phyloP scores from a whole-genome alignment of 2,888 invertebrate species.

The Gerris lacustris region DNA sequence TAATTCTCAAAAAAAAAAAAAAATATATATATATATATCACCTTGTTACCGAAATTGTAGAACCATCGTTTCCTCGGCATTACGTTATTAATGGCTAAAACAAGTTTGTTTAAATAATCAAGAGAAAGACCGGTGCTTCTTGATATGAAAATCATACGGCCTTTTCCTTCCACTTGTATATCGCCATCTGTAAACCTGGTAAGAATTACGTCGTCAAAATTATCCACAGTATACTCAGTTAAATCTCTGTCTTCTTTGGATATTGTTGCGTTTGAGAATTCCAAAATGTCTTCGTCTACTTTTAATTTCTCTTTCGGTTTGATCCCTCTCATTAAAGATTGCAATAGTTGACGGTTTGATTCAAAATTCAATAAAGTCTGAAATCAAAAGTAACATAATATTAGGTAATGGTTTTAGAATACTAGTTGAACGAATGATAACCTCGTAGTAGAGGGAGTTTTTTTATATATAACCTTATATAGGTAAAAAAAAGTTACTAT shows the following conservation, averaged over 20 bases:
- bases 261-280: background rate
- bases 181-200: background rate
- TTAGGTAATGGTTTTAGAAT: no score
- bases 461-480: no score
- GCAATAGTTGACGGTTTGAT: background rate
- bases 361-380: background rate
- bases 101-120: background rate
- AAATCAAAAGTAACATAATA: background rate
- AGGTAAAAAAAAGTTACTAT: no score
- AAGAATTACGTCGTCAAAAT: background rate
- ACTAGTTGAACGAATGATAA: no score
- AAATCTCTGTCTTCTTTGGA: background rate
- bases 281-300: background rate
- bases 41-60: background rate
- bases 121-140: background rate
- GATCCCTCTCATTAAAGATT: background rate
- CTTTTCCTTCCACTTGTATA: background rate
- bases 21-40: no score
- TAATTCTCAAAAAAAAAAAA: no score
- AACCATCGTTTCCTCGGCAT: constrained; percentile 1
- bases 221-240: background rate
- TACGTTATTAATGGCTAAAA: background rate
- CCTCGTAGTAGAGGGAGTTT: no score
- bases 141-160: background rate
- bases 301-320: background rate